Evolutionary conservation across 2,797 vertebrate genomes (phyloP), one percentile per base, ranked within the genome.

Genomic region (Babyrousa celebensis): DNA sequence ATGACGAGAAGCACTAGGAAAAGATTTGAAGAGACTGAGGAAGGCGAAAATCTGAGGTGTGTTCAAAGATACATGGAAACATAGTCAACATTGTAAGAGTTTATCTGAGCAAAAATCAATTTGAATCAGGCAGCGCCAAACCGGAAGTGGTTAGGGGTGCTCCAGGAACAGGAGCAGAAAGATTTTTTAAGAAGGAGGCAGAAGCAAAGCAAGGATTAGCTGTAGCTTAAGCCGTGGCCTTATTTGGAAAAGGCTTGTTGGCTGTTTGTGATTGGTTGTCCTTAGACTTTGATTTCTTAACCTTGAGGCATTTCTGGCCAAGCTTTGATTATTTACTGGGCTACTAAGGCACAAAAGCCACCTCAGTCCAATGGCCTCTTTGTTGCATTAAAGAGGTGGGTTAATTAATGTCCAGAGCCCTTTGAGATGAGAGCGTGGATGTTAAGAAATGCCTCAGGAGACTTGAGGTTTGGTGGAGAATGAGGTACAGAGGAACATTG

Each of bases 271-370:
- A 54, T 6, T 70, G 25, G 52, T 16, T 36, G 36, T 68, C 52
- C 52, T 75, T 52, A 67, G 62, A 36, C 48, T 89, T 83, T 68
- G 23, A 70, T 85, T 89, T 85, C 54, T 77, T 84, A 89, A 60
- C 52, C 40, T 58, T 54, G 54, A 62, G 54, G n/a, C 63, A 20
- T 62, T 90, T 54, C 40, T 77, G 40, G n/a, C 54, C n/a, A 62
- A 20, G 40, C 18, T 52, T 77, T 84, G 62, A 43, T 67, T 80
- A 63, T 16, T 93, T 54, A 15, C 20, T 87, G 15, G 32, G 12
- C 63, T 85, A 43, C n/a, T 25, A 12, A 54, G 43, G 15, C 43
- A n/a, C 6, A 56, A 77, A 77, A 48, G 32, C 18, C n/a, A 62
- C n/a, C 40, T 85, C 63, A 63, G 25, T 25, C 14, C 54, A 70